phyloP scores from a whole-genome alignment of 2,888 invertebrate species.

The Lobophora halterata region DNA sequence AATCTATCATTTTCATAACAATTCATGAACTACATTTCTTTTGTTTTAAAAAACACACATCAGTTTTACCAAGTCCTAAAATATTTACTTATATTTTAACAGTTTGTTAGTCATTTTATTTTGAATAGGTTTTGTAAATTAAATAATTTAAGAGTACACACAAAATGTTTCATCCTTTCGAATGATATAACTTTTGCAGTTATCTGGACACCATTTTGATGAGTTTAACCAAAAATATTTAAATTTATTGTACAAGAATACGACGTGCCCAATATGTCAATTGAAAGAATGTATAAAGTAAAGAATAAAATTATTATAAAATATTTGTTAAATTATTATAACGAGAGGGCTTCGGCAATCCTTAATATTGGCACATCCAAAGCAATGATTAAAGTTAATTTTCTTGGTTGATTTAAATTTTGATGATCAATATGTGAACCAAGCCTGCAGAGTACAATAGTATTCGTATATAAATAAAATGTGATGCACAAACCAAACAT shows the following conservation, averaged over 20 bases:
- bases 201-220: conserved; percentile 35
- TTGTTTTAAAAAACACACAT: too few relatives aligned
- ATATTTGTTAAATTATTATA: conserved; percentile 29
- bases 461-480: conserved; percentile 41
- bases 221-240: conserved; percentile 22
- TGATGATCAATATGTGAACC: conserved; percentile 23
- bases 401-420: conserved; percentile 31
- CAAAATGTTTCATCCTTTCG: conserved; percentile 30
- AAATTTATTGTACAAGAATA: conserved; percentile 72
- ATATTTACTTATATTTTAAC: not conserved
- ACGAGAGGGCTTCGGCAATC: conserved; percentile 37
- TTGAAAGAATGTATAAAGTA: conserved; percentile 73
- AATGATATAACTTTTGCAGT: conserved; percentile 43
- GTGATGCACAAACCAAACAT: conserved; percentile 36
- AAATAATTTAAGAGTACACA: too few relatives aligned
- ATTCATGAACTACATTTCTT: too few relatives aligned
- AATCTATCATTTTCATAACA: conserved; percentile 4
- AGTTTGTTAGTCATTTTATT: too few relatives aligned
- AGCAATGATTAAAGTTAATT: conserved; percentile 19
- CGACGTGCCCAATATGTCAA: conserved; percentile 77
- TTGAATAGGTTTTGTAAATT: too few relatives aligned
- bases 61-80: too few relatives aligned
- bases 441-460: conserved; percentile 75
- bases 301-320: conserved; percentile 49
- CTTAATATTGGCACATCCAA: conserved; percentile 24